phyloP scores from a whole-genome alignment of 64 coral and sea anemone species.

The Astreopora myriophthalma region DNA sequence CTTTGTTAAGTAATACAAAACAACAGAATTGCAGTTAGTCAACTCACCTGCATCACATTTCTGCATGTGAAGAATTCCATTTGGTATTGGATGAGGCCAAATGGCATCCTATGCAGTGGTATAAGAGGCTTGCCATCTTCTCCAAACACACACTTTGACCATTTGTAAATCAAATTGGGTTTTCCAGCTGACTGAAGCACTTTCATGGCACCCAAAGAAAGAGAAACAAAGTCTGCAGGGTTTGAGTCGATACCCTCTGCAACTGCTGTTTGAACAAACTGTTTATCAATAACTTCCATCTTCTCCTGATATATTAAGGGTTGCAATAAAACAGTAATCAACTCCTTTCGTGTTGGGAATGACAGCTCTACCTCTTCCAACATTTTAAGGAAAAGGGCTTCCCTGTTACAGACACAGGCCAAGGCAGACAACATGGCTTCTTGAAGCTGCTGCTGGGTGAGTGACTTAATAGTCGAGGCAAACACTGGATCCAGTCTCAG shows the following conservation, averaged over 20 bases:
- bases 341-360: neutral
- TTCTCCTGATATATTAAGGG: neutral
- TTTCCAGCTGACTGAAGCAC: conserved; percentile 42
- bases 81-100: conserved; percentile 53
- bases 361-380: neutral
- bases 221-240: conserved; percentile 41
- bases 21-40: neutral
- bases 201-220: conserved; percentile 68
- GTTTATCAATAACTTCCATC: neutral
- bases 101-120: conserved; percentile 56
- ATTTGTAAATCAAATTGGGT: conserved; percentile 62
- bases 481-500: neutral
- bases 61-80: conserved; percentile 63
- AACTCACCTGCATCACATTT: conserved; percentile 53
- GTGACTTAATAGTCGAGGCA: too few species aligned
- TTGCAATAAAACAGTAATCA: neutral
- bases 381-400: too few species aligned
- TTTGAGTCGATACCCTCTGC: conserved; percentile 46
- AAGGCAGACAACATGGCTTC: neutral
- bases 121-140: neutral
- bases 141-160: conserved; percentile 23
- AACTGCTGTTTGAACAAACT: conserved; percentile 4
- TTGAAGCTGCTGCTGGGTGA: neutral
- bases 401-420: too few species aligned
- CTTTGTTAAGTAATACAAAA: neutral